phyloP scores from a whole-genome alignment of 2,888 invertebrate species.

The Dioctria linearis region DNA sequence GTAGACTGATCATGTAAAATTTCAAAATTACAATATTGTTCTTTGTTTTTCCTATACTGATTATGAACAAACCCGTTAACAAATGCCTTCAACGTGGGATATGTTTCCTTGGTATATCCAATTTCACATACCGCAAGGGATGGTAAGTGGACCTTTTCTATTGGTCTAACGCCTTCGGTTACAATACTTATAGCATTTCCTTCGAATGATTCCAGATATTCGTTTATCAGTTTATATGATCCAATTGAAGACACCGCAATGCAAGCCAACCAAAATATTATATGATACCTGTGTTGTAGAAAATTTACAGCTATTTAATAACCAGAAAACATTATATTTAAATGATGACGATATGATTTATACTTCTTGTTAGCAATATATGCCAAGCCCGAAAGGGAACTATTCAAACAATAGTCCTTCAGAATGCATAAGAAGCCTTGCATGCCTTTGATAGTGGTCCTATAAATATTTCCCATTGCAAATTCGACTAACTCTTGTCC shows the following conservation, averaged over 20 bases:
- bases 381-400: constrained; percentile 79
- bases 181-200: constrained; percentile 70
- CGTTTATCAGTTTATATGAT: constrained; percentile 76
- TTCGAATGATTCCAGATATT: constrained; percentile 73
- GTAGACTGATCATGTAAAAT: constrained; percentile 7
- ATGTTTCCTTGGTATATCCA: constrained; percentile 54
- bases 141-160: constrained; percentile 65
- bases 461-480: no score
- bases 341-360: constrained; percentile 15
- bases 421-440: constrained; percentile 62
- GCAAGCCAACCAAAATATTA: constrained; percentile 78
- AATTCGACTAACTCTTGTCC: no score
- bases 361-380: constrained; percentile 77
- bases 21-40: not conserved
- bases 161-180: constrained; percentile 65
- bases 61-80: constrained; percentile 55
- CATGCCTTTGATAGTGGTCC: no score
- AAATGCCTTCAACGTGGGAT: constrained; percentile 53
- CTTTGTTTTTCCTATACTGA: not conserved
- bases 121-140: constrained; percentile 67
- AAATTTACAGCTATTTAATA: not conserved
- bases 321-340: constrained; percentile 52
- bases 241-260: constrained; percentile 79
- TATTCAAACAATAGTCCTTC: constrained; percentile 77
- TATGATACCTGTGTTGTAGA: constrained; percentile 64